Base-by-base conservation (phyloP, 2,797 vertebrate species). In the Prunella strophiata region DNA sequence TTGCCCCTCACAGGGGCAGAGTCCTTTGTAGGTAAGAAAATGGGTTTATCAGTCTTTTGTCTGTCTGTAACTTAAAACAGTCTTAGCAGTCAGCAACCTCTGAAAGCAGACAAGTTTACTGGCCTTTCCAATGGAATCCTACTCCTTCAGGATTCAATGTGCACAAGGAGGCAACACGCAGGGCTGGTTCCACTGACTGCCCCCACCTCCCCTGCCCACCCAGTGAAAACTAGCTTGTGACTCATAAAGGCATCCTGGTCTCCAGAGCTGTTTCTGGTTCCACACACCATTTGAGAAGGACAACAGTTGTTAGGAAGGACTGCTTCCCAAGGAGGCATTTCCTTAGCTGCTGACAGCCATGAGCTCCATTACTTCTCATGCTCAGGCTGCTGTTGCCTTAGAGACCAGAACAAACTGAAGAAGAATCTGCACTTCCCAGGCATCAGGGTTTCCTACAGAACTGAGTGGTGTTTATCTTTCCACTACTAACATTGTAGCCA, bases 221-320 rank as follows among this genome's bases (percentile, higher is more conserved):
- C 47, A 29, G 23, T 10, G 51, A 54, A 74, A 68, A 36, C 4
- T 54, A 72, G 22, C 43, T 34, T 25, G 17, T 40, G 70, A 75
- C 47, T 92, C 62, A 67, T 21, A 55, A 66, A 70, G 85, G 16
- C 59, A 13, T 40, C 29, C 51, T 40, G 47, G 30, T 87, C 63
- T 83, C 42, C 58, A 45, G 47, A 27, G 26, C 42, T 0, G 0
- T 63, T 87, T 72, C 74, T 88, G 81, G 55, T 75, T 87, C 83
- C 86, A 80, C 43, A 73, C 30, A 36, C n/a, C 54, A 50, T 43
- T 75, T 68, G 29, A 76, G 78, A 75, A 93, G 75, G 50, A 74
- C 61, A 77, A 30, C 40, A 29, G 61, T 7, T 13, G 38, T 48
- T 62, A n/a, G 0, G 10, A 89, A 74, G 55, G 47, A 29, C 25